Base-by-base conservation (phyloP, 2,888 invertebrate genomes). In the Orchestes rusci region DNA sequence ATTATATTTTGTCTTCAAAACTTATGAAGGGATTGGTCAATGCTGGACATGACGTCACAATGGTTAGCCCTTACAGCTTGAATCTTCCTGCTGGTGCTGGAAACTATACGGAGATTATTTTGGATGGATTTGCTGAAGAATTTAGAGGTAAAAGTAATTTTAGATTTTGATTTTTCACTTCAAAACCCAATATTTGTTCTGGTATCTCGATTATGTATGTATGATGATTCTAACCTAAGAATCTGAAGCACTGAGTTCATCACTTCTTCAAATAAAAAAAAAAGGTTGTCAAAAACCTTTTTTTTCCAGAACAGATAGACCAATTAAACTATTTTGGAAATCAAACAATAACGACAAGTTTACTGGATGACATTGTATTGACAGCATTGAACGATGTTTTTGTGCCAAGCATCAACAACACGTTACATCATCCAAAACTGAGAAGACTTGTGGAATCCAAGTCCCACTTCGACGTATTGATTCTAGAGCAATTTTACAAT, bases 401-500 rank as follows among this genome's bases (percentile, higher is more conserved):
- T n/a, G 30, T 42, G 42, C 17, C 18, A n/a, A 10, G 29, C 30
- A 16, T 30, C 12, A 47, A 47, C 15, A n/a, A 19, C 12, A 47
- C 47, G 7, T 15, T 47, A 7, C n/a, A 34, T 19, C 19, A 47
- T 34, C 34, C 43, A 4, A 35, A 55, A 8, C 55, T 64, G 1
- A 57, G 59, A 51, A 46, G 58, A 17, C 49, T 65, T 2, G 31
- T 65, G 10, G 45, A 57, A 18, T 67, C 69, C 0, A 46, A 58
- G 16, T 55, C 67, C 40, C 56, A 60, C n/a, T 67, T 71, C 41
- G 70, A 70, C 47, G 53, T 66, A 13, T 62, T 70, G 1, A 59
- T 71, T 7, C 64, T 71, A 2, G 74, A 74, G 53, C 61, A 70
- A 28, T 72, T 73, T 53, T 56, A 72, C 16, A 70, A 69, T 52